A percentile compares a stretch with the other conserved stretches of the same genome.
Conservation (phyloP, 2,113 vertebrate species). For the Alligator mississippiensis region DNA sequence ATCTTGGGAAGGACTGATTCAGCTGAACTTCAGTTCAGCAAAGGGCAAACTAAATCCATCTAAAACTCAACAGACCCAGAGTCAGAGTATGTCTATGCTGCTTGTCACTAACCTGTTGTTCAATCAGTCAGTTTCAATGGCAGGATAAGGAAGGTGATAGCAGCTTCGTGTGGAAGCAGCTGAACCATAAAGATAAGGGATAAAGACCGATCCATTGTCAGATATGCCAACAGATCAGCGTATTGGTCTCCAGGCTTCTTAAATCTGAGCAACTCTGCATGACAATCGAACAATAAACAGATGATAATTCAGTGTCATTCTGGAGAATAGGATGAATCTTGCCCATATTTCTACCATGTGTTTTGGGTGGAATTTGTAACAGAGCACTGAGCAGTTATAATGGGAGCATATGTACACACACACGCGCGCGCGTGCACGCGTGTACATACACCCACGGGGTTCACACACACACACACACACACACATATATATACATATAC, state of each 20-base stretch:
- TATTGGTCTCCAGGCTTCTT: not conserved
- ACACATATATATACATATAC: not conserved
- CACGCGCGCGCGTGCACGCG: too few relatives aligned
- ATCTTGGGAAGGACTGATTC: constrained; percentile 13
- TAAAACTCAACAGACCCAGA: not conserved
- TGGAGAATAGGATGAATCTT: not conserved
- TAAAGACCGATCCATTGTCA: not conserved
- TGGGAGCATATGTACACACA: not conserved
- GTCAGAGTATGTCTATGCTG: fast-evolving
- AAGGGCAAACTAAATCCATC: constrained; percentile 30
- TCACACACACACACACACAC: too few relatives aligned
- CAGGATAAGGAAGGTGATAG: fast-evolving
- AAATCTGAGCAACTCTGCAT: fast-evolving
- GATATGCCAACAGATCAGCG: not conserved
- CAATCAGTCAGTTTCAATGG: not conserved
- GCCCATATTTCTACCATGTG: fast-evolving
- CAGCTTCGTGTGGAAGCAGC: not conserved
- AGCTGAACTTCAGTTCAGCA: not conserved
- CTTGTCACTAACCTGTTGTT: not conserved
- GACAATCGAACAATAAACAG: fast-evolving
- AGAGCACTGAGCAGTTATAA: fast-evolving
- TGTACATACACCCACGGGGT: too few relatives aligned
- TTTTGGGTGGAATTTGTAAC: not conserved
- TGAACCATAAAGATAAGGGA: not conserved
- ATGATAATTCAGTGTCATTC: fast-evolving